phyloP scores from a whole-genome alignment of 2,888 invertebrate species.

The Drosophila nr. perissopoda region DNA sequence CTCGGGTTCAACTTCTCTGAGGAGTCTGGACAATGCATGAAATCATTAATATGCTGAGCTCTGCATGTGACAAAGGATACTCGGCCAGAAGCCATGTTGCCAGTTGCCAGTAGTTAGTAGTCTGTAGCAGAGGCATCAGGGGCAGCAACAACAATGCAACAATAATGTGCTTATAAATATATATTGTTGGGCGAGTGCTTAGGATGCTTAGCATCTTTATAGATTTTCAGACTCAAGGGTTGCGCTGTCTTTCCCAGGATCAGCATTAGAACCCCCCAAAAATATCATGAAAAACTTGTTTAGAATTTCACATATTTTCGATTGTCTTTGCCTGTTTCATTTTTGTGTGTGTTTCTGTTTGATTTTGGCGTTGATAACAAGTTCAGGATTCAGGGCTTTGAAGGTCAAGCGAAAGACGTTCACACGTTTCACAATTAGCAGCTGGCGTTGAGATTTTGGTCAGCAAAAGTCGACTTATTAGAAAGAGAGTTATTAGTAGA shows the following conservation, averaged over 20 bases:
- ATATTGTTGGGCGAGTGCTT: constrained; percentile 45
- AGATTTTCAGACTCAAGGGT: constrained; percentile 54
- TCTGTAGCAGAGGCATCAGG: not conserved
- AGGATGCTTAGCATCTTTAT: constrained; percentile 52
- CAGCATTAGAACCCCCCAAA: constrained; percentile 35
- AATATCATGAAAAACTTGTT: constrained; percentile 67
- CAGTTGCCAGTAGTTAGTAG: not conserved
- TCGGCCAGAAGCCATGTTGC: constrained; percentile 27
- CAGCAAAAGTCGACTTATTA: constrained; percentile 21
- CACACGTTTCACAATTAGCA: constrained; percentile 79
- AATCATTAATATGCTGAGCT: constrained; percentile 80
- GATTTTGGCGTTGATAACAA: constrained; percentile 74
- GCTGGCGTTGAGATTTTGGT: constrained; percentile 56
- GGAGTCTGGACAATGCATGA: constrained; percentile 42
- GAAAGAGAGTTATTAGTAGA: constrained; percentile 17
- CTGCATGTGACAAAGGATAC: constrained; percentile 77
- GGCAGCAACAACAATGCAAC: constrained; percentile 63
- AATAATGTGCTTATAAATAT: constrained; percentile 79
- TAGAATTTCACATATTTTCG: constrained; percentile 52
- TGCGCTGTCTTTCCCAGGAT: constrained; percentile 65
- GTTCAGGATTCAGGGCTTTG: constrained; percentile 55
- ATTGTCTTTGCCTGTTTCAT: constrained; percentile 23
- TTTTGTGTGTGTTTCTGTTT: constrained; percentile 41
- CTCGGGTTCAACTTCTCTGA: constrained; percentile 27
- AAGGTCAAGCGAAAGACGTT: constrained; percentile 75